phyloP scores from a whole-genome alignment of 2,888 invertebrate genomes.

The Coleophora deauratella region DNA sequence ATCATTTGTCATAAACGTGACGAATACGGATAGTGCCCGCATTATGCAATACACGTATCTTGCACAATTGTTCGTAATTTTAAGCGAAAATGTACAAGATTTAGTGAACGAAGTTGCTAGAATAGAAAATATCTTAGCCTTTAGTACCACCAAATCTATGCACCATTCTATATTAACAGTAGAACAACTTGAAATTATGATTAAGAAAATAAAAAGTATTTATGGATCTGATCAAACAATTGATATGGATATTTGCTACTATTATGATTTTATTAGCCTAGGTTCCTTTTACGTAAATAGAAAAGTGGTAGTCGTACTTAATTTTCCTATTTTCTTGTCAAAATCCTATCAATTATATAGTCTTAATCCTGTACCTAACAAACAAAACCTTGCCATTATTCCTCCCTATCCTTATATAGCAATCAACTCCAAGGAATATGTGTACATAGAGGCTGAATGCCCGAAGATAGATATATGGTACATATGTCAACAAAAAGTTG shows the following conservation, averaged over 20 bases:
- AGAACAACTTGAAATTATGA: background rate
- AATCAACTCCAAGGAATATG: slow-evolving; percentile 4
- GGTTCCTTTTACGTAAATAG: background rate
- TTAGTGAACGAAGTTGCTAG: background rate
- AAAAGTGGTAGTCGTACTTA: background rate
- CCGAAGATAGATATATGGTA: slow-evolving; percentile 7
- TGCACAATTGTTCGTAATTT: background rate
- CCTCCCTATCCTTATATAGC: slow-evolving; percentile 13
- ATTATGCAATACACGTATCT: background rate
- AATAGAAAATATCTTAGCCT: background rate
- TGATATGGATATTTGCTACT: slow-evolving; percentile 9
- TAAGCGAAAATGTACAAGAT: background rate
- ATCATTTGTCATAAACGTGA: background rate
- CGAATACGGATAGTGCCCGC: background rate
- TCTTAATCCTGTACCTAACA: background rate
- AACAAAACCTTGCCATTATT: slow-evolving; percentile 2
- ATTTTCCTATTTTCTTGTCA: background rate
- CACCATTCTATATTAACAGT: slow-evolving; percentile 5
- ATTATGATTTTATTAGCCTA: slow-evolving; percentile 6
- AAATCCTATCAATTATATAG: background rate
- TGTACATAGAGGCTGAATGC: slow-evolving; percentile 10
- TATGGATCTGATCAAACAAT: slow-evolving; percentile 5
- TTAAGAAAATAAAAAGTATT: slow-evolving; percentile 5
- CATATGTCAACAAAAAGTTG: slow-evolving; percentile 13
- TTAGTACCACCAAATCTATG: background rate